Percentiles rank a stretch among this genome's conserved stretches.
These are phyloP conservation scores for Coregonus ussuriensis DNA, from an alignment of 2,797 vertebrate species.

Conservation along the genomic window DNA sequence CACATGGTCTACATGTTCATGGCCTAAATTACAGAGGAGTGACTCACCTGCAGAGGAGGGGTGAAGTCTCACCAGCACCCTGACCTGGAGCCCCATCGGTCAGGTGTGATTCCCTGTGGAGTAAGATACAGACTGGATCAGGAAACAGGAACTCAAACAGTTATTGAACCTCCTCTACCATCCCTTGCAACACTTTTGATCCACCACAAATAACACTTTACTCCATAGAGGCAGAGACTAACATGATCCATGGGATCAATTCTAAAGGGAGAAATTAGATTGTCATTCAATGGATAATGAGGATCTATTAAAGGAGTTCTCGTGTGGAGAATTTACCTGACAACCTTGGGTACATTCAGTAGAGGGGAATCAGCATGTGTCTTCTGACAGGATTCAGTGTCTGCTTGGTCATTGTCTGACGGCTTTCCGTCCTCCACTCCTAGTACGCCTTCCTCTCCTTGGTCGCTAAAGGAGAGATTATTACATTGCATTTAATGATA, in stretches of 20 bases:
- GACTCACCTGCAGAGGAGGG: too few relatives aligned
- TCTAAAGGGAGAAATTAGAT: neutral
- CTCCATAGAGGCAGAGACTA: neutral
- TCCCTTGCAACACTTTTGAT: slow-evolving; percentile 3
- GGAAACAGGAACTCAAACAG: neutral
- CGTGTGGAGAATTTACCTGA: neutral
- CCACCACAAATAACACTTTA: slow-evolving; percentile 12
- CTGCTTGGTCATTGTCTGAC: neutral
- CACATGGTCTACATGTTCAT: too few relatives aligned
- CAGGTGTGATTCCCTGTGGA: too few relatives aligned
- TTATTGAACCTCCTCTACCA: neutral
- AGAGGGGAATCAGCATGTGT: neutral
- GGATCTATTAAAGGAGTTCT: neutral
- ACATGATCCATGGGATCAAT: slow-evolving; percentile 9
- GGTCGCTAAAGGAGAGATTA: neutral
- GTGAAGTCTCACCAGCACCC: too few relatives aligned
- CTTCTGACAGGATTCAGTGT: neutral
- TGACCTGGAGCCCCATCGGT: too few relatives aligned
- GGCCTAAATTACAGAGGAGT: too few relatives aligned
- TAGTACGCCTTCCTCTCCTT: neutral
- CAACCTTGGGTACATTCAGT: neutral
- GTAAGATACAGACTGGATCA: too few relatives aligned
- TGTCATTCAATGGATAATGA: neutral
- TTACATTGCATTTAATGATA: neutral
- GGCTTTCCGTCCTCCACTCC: neutral